Conservation (phyloP, 2,888 invertebrate genomes). For the Protophormia terraenovae region DNA sequence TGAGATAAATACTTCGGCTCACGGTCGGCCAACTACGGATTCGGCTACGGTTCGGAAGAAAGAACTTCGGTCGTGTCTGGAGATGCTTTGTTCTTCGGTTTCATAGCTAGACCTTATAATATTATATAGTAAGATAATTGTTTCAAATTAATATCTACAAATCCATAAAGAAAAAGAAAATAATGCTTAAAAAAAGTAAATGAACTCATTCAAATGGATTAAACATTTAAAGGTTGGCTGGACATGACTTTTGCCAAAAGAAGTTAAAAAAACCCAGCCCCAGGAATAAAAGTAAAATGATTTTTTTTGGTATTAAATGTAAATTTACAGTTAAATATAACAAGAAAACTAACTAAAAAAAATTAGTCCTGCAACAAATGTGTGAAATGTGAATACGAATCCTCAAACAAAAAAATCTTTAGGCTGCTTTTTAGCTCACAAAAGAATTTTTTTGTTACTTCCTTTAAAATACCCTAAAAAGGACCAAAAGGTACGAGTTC, state of each 20-base stretch:
- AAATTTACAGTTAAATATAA: background rate
- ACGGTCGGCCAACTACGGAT: too few relatives aligned
- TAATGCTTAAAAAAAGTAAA: background rate
- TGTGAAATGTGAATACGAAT: background rate
- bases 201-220: constrained; percentile 24
- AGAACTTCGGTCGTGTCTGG: too few relatives aligned
- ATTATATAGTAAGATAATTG: too few relatives aligned
- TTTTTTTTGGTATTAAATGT: background rate
- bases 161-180: background rate
- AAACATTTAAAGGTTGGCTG: constrained; percentile 23
- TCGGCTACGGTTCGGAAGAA: too few relatives aligned
- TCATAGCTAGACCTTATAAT: too few relatives aligned
- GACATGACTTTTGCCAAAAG: constrained; percentile 24
- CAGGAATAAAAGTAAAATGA: background rate
- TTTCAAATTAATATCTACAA: background rate
- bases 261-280: background rate
- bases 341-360: background rate
- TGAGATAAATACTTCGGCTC: too few relatives aligned
- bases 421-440: too few relatives aligned
- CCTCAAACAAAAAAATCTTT: background rate
- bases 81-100: too few relatives aligned
- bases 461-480: background rate
- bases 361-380: background rate
- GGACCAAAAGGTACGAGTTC: background rate
- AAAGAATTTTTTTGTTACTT: background rate